A percentile compares a stretch with the other conserved stretches of the same genome.
Evolutionary conservation across 1,140 invertebrate genomes (phyloP).

Genomic region (Aphidius gifuensis): DNA sequence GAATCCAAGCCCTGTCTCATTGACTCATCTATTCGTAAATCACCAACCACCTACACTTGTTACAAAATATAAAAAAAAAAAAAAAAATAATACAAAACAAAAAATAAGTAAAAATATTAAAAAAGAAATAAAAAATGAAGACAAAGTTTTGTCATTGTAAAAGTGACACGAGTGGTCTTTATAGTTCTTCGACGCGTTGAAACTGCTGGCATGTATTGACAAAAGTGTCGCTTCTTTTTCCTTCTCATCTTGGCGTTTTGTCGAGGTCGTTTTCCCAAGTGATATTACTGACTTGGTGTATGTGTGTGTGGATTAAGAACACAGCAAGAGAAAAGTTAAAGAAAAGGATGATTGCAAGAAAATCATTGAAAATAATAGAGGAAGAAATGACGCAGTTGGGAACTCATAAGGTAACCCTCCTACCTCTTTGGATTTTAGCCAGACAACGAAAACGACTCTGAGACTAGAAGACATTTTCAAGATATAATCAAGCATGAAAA

Average conservation of each 20-base stretch:
- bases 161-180: constrained; percentile 58
- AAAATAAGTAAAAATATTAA: constrained; percentile 23
- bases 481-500: constrained; percentile 27
- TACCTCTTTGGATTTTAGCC: constrained; percentile 5
- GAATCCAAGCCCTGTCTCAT: not conserved
- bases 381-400: constrained; percentile 50
- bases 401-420: constrained; percentile 47
- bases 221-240: constrained; percentile 49
- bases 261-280: constrained; percentile 42
- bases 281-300: constrained; percentile 46
- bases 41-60: no score
- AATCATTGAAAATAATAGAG: constrained; percentile 51
- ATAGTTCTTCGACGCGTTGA: constrained; percentile 43
- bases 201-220: constrained; percentile 46
- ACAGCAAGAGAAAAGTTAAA: constrained; percentile 23
- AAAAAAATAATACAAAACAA: no score
- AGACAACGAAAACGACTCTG: constrained; percentile 22
- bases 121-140: constrained; percentile 38
- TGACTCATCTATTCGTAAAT: no score
- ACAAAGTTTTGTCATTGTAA: constrained; percentile 57
- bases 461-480: constrained; percentile 15
- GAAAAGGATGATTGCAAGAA: constrained; percentile 48
- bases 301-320: constrained; percentile 30
- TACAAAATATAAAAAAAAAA: no score
- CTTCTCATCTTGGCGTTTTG: constrained; percentile 38